phyloP scores from a whole-genome alignment of 2,888 invertebrate genomes.

The Anorthoa munda region DNA sequence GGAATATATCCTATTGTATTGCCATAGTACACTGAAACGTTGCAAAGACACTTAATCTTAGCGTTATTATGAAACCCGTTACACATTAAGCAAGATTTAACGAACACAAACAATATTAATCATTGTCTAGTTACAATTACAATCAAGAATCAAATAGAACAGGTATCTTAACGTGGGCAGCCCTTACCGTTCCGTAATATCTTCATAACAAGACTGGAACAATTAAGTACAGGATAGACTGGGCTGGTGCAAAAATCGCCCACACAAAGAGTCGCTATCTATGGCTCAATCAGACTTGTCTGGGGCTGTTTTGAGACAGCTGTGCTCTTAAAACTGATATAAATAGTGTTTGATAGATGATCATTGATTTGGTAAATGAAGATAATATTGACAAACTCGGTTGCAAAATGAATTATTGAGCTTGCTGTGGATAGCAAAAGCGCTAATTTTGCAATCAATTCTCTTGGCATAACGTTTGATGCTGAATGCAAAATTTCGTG shows the following conservation, averaged over 20 bases:
- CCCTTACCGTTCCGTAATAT: conserved; percentile 59
- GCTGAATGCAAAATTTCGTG: no score
- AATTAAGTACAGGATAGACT: conserved; percentile 41
- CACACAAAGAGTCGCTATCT: conserved; percentile 53
- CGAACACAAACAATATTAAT: conserved; percentile 49
- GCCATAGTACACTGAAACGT: neutral
- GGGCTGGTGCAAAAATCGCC: conserved; percentile 59
- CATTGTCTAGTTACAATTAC: conserved; percentile 60
- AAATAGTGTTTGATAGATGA: conserved; percentile 13
- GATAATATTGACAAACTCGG: conserved; percentile 1
- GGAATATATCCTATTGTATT: neutral
- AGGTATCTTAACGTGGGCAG: conserved; percentile 58
- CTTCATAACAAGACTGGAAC: conserved; percentile 53
- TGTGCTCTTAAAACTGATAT: conserved; percentile 31
- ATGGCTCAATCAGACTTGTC: conserved; percentile 50
- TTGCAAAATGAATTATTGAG: neutral
- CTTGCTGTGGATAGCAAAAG: neutral
- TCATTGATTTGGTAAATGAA: conserved; percentile 30
- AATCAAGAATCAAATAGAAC: conserved; percentile 47
- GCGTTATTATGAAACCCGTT: conserved; percentile 10
- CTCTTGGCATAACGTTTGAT: no score
- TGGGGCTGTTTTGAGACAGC: conserved; percentile 36
- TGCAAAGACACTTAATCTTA: neutral
- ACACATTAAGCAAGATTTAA: conserved; percentile 35
- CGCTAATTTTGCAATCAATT: neutral